These are phyloP conservation scores for Drosophila leonis DNA, from an alignment of 2,888 invertebrate genomes.

Conservation along the genomic window DNA sequence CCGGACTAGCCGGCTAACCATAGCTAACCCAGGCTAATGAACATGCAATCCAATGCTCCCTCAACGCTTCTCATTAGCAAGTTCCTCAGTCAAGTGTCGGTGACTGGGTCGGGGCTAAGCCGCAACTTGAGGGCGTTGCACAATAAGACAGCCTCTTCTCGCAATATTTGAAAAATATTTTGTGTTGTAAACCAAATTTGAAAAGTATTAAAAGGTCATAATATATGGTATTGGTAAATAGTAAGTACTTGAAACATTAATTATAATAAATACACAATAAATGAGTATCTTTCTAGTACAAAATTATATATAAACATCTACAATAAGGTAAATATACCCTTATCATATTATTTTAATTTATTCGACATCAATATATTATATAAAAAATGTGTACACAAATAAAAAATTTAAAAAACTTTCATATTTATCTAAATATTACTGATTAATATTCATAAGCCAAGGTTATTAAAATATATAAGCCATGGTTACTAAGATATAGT, in stretches of 20 bases:
- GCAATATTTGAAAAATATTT: slow-evolving; percentile 1
- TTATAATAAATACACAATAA: not conserved
- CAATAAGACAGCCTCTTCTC: slow-evolving; percentile 20
- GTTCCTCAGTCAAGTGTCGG: slow-evolving; percentile 11
- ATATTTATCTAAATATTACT: not conserved
- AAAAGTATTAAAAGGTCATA: not conserved
- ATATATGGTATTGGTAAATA: not conserved
- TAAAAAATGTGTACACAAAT: not conserved
- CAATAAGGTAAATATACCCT: not conserved
- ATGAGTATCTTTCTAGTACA: not conserved
- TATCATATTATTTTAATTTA: not conserved
- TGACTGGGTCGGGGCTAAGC: slow-evolving; percentile 36
- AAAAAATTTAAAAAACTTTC: not conserved
- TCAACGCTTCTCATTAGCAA: slow-evolving; percentile 47
- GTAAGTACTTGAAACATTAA: not conserved
- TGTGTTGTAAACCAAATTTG: not conserved
- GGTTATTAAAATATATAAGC: no score
- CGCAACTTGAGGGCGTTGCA: slow-evolving; percentile 42
- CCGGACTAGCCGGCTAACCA: not conserved
- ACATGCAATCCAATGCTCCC: slow-evolving; percentile 34
- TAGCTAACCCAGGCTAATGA: slow-evolving; percentile 55
- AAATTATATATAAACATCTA: not conserved
- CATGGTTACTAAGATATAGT: no score
- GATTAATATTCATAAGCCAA: no score
- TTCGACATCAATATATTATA: not conserved